Conservation (phyloP, 2,113 vertebrate genomes). For the Istiophorus platypterus region DNA sequence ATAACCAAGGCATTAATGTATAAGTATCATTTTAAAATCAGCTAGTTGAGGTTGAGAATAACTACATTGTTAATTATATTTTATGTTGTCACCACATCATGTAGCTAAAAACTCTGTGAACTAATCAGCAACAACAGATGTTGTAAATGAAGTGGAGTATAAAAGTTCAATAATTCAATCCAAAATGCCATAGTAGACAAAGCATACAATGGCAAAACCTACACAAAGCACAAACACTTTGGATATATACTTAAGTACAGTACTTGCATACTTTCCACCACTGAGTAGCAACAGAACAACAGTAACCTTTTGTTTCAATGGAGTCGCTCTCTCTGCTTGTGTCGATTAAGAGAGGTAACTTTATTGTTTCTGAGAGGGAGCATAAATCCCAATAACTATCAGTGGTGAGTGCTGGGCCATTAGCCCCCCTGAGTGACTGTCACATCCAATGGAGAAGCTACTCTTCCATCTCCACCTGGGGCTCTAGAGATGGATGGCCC, state of each 20-base stretch:
- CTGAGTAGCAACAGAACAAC: not conserved
- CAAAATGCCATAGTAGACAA: too few species aligned
- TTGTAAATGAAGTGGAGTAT: not conserved
- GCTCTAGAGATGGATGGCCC: conserved; percentile 74
- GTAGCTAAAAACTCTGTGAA: not conserved
- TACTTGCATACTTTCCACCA: not conserved
- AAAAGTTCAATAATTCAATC: not conserved
- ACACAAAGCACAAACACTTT: not conserved
- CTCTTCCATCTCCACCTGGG: conserved; percentile 64
- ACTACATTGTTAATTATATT: not conserved
- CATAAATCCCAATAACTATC: conserved; percentile 72
- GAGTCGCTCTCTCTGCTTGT: not conserved
- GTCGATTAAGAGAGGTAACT: conserved; percentile 13
- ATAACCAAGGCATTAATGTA: not conserved
- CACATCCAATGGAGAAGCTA: conserved; percentile 57
- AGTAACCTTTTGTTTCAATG: not conserved
- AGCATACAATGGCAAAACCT: not conserved
- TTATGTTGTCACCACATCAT: not conserved
- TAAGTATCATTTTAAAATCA: not conserved
- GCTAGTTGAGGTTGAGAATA: not conserved
- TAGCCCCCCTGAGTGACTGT: conserved; percentile 64
- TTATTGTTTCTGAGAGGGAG: conserved; percentile 68
- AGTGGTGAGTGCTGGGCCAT: conserved; percentile 43
- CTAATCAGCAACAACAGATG: not conserved
- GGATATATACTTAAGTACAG: not conserved